Evolutionary conservation across 2,113 vertebrate genomes (phyloP).

Genomic region (Emydura subglobosa): DNA sequence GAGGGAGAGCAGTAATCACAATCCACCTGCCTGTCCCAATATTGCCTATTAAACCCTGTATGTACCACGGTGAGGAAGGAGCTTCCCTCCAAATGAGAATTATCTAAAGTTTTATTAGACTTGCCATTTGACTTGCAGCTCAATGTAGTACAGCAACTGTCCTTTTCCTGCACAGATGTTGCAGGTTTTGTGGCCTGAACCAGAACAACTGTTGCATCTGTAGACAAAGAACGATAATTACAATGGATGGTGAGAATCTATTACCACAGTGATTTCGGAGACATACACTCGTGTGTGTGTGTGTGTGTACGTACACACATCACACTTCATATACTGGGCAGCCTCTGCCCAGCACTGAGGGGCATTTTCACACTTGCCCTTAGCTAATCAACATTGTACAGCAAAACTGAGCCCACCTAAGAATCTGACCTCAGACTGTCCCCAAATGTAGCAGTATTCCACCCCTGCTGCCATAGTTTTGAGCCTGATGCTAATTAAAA

Average conservation of each 20-base stretch:
- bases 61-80: accelerated
- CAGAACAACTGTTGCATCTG: constrained; percentile 72
- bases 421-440: accelerated
- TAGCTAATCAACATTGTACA: neutral
- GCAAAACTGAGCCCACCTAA: accelerated
- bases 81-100: neutral
- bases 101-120: neutral
- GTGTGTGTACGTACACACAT: neutral
- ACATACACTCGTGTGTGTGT: neutral
- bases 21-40: neutral
- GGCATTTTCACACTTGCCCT: accelerated
- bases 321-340: neutral
- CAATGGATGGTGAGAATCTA: accelerated
- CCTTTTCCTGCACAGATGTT: constrained; percentile 69
- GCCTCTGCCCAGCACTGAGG: neutral
- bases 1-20: neutral
- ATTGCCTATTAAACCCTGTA: neutral
- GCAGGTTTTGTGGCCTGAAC: constrained; percentile 64
- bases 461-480: neutral
- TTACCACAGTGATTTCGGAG: accelerated
- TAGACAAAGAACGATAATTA: neutral
- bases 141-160: constrained; percentile 77
- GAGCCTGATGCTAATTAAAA: neutral
- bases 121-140: constrained; percentile 80
- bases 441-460: accelerated